Evolutionary conservation across 2,113 vertebrate species (phyloP).

Genomic region (Ornithorhynchus anatinus): DNA sequence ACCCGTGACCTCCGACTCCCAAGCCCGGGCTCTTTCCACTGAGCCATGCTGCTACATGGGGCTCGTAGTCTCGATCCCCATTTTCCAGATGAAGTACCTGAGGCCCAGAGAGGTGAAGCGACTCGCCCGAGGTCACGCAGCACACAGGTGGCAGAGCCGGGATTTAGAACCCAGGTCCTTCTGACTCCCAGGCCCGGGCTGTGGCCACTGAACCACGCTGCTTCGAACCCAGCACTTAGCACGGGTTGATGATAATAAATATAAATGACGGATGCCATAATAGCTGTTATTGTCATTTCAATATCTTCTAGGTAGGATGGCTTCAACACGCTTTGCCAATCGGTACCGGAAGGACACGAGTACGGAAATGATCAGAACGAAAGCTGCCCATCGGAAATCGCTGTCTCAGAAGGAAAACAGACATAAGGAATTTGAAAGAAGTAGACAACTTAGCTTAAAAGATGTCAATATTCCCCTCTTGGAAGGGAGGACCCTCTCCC

Average conservation of each 20-base stretch:
- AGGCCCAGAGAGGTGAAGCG: too few species aligned
- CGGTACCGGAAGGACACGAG: constrained; percentile 82
- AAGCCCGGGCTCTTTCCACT: too few species aligned
- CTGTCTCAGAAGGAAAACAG: constrained; percentile 86
- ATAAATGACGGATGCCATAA: neutral
- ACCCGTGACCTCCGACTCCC: too few species aligned
- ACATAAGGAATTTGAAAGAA: constrained; percentile 76
- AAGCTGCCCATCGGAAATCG: constrained; percentile 82
- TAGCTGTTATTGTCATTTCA: neutral
- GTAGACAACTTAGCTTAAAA: constrained; percentile 75
- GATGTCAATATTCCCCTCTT: constrained; percentile 63
- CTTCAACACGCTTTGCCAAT: constrained; percentile 69
- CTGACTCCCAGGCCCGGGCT: neutral
- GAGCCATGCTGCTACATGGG: too few species aligned
- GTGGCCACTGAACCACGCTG: neutral
- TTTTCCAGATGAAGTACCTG: too few species aligned
- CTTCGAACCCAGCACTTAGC: too few species aligned
- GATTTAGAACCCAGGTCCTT: neutral
- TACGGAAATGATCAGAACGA: constrained; percentile 81
- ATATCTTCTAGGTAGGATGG: constrained; percentile 33
- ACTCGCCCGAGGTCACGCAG: too few species aligned
- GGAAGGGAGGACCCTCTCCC: constrained; percentile 42
- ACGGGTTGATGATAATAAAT: neutral
- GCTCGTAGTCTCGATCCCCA: too few species aligned
- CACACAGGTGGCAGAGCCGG: too few species aligned